Evolutionary conservation across 2,888 invertebrate species (phyloP).

Genomic region (Caenorhabditis sinica): DNA sequence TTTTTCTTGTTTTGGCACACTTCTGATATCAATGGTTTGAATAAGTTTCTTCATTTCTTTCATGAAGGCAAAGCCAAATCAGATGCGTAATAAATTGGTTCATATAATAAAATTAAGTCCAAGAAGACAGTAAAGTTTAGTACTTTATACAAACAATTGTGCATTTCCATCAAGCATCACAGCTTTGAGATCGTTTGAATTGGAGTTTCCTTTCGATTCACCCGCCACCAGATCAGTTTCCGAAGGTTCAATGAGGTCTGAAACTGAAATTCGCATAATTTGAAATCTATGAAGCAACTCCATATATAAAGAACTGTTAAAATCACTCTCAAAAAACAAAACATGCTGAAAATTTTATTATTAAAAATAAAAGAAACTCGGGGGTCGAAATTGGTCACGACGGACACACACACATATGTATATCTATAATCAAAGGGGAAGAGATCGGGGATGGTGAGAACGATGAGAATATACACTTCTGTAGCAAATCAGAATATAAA

Average conservation of each 20-base stretch:
- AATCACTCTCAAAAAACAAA: neutral
- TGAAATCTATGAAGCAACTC: neutral
- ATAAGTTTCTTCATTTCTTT: too few relatives aligned
- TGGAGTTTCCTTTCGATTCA: constrained; percentile 24
- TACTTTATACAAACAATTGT: constrained; percentile 3
- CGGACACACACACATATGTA: constrained; percentile 4
- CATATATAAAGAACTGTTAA: neutral
- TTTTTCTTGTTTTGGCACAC: too few relatives aligned
- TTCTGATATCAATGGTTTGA: too few relatives aligned
- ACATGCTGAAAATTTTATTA: constrained; percentile 21
- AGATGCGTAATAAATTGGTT: neutral
- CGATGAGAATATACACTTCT: neutral
- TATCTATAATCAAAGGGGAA: constrained; percentile 19
- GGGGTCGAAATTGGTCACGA: constrained; percentile 19
- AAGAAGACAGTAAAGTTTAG: neutral
- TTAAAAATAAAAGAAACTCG: constrained; percentile 11
- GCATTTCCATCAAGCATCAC: neutral
- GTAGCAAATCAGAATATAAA: constrained; percentile 2
- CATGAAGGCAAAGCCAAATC: too few relatives aligned
- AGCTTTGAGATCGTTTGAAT: constrained; percentile 26
- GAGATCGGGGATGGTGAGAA: constrained; percentile 26
- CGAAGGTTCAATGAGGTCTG: constrained; percentile 35
- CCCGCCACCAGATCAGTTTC: constrained; percentile 27
- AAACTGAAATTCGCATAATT: constrained; percentile 6
- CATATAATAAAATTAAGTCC: neutral